Percentiles rank a stretch among this genome's conserved stretches.
phyloP scores from a whole-genome alignment of 2,888 invertebrate genomes.

The Cataglyphis altisquamis region DNA sequence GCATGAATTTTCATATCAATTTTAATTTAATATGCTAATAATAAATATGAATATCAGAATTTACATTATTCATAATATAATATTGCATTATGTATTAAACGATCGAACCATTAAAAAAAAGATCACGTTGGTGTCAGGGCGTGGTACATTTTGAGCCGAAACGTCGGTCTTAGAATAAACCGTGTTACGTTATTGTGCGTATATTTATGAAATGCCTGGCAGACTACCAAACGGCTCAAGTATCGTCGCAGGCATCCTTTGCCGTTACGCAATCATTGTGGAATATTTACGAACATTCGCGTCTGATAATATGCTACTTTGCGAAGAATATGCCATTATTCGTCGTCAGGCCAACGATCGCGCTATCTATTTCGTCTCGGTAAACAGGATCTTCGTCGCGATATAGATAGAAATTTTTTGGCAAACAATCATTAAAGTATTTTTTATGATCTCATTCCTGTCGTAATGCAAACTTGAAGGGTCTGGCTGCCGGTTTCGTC shows the following conservation, averaged over 20 bases:
- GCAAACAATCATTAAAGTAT: not conserved
- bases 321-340: not conserved
- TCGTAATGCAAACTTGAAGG: slow-evolving; percentile 34
- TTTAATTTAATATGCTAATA: not conserved
- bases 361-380: slow-evolving; percentile 25
- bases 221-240: slow-evolving; percentile 66
- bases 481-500: slow-evolving; percentile 16
- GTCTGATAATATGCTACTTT: not conserved
- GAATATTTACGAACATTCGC: slow-evolving; percentile 39
- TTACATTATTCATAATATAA: not conserved
- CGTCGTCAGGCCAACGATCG: slow-evolving; percentile 45
- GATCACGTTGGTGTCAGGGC: slow-evolving; percentile 50
- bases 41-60: not conserved
- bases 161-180: slow-evolving; percentile 71
- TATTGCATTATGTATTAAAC: slow-evolving; percentile 34
- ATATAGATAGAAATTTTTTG: slow-evolving; percentile 39
- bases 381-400: slow-evolving; percentile 23
- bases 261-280: slow-evolving; percentile 34
- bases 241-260: slow-evolving; percentile 43
- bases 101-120: slow-evolving; percentile 39
- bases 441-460: slow-evolving; percentile 44
- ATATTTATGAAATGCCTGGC: slow-evolving; percentile 75
- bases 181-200: slow-evolving; percentile 72
- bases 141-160: slow-evolving; percentile 52
- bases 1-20: not conserved